These are phyloP conservation scores for Schlechtendalia chinensis DNA, from an alignment of 1,140 invertebrate genomes.

Conservation along the genomic window DNA sequence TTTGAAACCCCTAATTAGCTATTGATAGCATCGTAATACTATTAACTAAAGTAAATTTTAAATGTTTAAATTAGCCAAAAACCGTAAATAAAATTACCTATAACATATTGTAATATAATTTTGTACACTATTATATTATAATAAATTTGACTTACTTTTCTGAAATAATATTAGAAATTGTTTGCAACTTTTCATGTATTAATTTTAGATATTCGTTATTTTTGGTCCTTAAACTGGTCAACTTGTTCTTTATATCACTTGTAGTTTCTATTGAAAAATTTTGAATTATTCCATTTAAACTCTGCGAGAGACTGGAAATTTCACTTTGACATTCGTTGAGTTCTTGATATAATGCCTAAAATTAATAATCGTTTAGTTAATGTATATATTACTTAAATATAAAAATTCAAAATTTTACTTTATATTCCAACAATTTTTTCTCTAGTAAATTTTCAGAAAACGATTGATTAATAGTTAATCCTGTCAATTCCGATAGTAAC, in stretches of 20 bases:
- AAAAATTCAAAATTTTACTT: conserved; percentile 55
- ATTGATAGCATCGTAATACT: too few species aligned
- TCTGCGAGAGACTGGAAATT: conserved; percentile 74
- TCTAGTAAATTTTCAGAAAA: conserved; percentile 70
- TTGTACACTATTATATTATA: background rate
- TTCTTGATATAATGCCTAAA: conserved; percentile 70
- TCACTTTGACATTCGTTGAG: conserved; percentile 79
- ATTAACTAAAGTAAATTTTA: too few species aligned
- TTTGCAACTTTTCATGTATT: conserved; percentile 18
- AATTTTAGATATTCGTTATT: conserved; percentile 34
- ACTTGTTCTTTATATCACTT: conserved; percentile 6
- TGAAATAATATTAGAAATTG: conserved; percentile 34
- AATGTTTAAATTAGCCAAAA: too few species aligned
- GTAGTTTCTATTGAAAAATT: conserved; percentile 74
- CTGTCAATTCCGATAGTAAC: conserved; percentile 61
- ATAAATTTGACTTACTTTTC: conserved; percentile 15
- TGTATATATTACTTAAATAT: background rate
- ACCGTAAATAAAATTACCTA: too few species aligned
- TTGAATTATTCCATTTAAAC: conserved; percentile 73
- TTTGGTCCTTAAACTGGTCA: background rate
- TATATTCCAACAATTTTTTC: conserved; percentile 68
- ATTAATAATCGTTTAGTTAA: conserved; percentile 31
- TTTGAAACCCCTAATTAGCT: too few species aligned
- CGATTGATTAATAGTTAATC: conserved; percentile 60
- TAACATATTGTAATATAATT: background rate